Base-by-base conservation (phyloP, 1,140 invertebrate genomes). In the Drusus annulatus region DNA sequence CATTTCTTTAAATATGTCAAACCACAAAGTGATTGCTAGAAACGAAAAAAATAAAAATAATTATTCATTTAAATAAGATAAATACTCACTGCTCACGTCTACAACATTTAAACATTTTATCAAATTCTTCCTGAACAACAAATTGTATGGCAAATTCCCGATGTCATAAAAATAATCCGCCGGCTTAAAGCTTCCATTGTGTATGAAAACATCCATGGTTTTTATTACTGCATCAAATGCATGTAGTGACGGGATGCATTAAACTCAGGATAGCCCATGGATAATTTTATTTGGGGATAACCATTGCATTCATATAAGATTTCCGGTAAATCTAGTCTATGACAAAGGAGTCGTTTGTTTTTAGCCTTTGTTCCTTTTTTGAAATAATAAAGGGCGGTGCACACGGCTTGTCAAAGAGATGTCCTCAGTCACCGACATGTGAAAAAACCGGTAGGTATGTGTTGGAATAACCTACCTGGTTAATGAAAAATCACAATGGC, bases 291-390 rank as follows among this genome's bases (percentile, higher is more conserved):
- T 71, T 23, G 45, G 19, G 68, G 68, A 52, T 50, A 52, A 6
- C 19, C 16, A 71, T 52, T 71, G 17, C 68, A 71, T 52, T 52
- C 36, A 71, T 16, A 56, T 80, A 80, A 69, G 60, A 82, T 82
- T 82, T 83, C 79, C 79, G 75, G 81, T 83, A 83, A 80, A 80
- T 83, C 81, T 78, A 80, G 81, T 83, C 79, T 62, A 76, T 45
- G 56, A 83, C 76, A 83, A 80, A 83, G 79, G 68, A 15, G 54
- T 31, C 76, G 60, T 83, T 83, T 83, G 81, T 83, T 83, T 83
- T 80, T 74, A 58, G 45, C 76, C 71, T 80, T 83, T 83, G 79
- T 78, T 69, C 68, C 58, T 16, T 36, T 79, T 83, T 23, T 74
- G 17, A 77, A 76, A 50, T 76, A 83, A 80, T 83, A 83, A 83